These are phyloP conservation scores for Oeneis ivallda DNA, from an alignment of 2,888 invertebrate species.

Conservation along the genomic window DNA sequence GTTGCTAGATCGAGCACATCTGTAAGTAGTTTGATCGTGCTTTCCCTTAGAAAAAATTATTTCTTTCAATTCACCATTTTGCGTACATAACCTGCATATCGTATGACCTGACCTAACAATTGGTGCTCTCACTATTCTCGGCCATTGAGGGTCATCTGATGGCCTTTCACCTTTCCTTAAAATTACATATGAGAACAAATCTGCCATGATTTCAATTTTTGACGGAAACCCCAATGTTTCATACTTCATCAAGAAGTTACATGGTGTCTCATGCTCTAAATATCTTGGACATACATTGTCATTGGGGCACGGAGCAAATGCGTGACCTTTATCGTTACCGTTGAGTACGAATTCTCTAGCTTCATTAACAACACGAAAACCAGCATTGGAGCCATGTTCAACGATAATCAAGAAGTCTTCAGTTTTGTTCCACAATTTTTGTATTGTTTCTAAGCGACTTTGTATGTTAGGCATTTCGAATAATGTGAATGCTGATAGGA, in stretches of 20 bases:
- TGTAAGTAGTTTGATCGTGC: slow-evolving; percentile 88
- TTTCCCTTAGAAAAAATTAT: slow-evolving; percentile 88
- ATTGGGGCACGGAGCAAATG: slow-evolving; percentile 86
- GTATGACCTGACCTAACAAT: slow-evolving; percentile 86
- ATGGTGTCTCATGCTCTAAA: slow-evolving; percentile 84
- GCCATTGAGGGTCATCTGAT: slow-evolving; percentile 85
- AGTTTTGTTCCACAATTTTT: slow-evolving; percentile 93
- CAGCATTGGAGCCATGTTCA: slow-evolving; percentile 91
- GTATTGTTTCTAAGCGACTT: slow-evolving; percentile 85
- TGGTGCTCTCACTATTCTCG: slow-evolving; percentile 88
- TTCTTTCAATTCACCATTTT: slow-evolving; percentile 87
- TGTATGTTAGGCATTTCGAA: slow-evolving; percentile 88
- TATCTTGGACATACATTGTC: slow-evolving; percentile 89
- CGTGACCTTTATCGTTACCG: slow-evolving; percentile 77
- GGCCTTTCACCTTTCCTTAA: slow-evolving; percentile 86
- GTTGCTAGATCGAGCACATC: slow-evolving; percentile 86
- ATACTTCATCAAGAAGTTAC: slow-evolving; percentile 88
- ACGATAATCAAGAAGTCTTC: slow-evolving; percentile 90
- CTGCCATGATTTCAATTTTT: slow-evolving; percentile 67
- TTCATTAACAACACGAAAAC: slow-evolving; percentile 91
- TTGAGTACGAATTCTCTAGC: slow-evolving; percentile 90
- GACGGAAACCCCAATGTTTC: slow-evolving; percentile 78
- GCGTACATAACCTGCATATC: slow-evolving; percentile 89
- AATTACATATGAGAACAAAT: slow-evolving; percentile 90
- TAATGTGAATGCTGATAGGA: slow-evolving; percentile 89